A percentile compares a stretch with the other conserved stretches of the same genome.
These are phyloP conservation scores for Cyclophora punctaria DNA, from an alignment of 2,888 invertebrate genomes.

Conservation along the genomic window DNA sequence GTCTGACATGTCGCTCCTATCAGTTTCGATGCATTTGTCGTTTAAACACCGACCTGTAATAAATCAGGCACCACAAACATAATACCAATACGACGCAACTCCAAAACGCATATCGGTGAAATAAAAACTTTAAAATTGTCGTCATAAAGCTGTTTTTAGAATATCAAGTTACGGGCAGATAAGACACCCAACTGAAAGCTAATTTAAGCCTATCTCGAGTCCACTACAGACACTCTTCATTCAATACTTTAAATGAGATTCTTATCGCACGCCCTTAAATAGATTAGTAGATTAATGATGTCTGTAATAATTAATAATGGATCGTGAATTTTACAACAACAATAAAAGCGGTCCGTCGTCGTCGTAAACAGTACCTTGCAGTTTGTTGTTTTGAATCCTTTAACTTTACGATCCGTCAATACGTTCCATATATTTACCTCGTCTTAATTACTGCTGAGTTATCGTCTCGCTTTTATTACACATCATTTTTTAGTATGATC, in stretches of 20 bases:
- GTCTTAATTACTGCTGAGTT: slow-evolving; percentile 65
- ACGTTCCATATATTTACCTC: slow-evolving; percentile 65
- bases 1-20: slow-evolving; percentile 74
- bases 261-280: slow-evolving; percentile 74
- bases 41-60: slow-evolving; percentile 75
- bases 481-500: slow-evolving; percentile 53
- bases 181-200: slow-evolving; percentile 14
- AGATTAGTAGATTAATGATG: slow-evolving; percentile 76
- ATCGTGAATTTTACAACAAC: slow-evolving; percentile 74
- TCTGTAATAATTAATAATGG: slow-evolving; percentile 76
- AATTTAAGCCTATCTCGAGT: slow-evolving; percentile 73
- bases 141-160: too few species aligned
- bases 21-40: slow-evolving; percentile 75
- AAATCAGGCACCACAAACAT: slow-evolving; percentile 54
- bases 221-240: slow-evolving; percentile 74
- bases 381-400: slow-evolving; percentile 69
- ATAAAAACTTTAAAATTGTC: too few species aligned
- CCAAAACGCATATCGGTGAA: too few species aligned
- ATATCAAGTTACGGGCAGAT: too few species aligned
- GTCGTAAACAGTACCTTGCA: slow-evolving; percentile 67
- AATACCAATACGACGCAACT: too few species aligned
- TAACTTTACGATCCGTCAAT: slow-evolving; percentile 70
- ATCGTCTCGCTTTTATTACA: slow-evolving; percentile 58
- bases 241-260: slow-evolving; percentile 76
- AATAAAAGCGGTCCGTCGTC: slow-evolving; percentile 67